phyloP scores from a whole-genome alignment of 2,888 invertebrate genomes.

The Lycaena phlaeas region DNA sequence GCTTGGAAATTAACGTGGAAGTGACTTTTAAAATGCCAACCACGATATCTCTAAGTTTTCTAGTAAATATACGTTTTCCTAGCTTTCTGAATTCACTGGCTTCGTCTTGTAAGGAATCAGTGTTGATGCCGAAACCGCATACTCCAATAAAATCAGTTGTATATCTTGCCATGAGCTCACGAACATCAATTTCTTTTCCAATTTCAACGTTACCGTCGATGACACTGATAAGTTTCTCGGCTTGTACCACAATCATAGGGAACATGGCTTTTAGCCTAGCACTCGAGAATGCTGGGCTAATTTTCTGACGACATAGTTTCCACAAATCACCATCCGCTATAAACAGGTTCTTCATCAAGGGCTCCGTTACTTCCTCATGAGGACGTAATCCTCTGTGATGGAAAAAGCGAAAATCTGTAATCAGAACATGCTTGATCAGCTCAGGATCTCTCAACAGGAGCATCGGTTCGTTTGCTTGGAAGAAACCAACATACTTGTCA shows the following conservation, averaged over 20 bases:
- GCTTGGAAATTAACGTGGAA: conserved; percentile 27
- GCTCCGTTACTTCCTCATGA: conserved; percentile 27
- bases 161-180: conserved; percentile 57
- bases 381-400: conserved; percentile 35
- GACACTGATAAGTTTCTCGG: not conserved
- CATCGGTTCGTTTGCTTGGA: conserved; percentile 34
- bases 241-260: conserved; percentile 24
- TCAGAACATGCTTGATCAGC: conserved; percentile 32
- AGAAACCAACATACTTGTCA: conserved; percentile 44
- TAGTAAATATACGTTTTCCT: conserved; percentile 48
- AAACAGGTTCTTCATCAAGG: conserved; percentile 35
- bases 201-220: not conserved
- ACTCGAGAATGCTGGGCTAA: conserved; percentile 37
- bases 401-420: conserved; percentile 36
- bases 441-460: conserved; percentile 38
- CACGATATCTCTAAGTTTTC: conserved; percentile 37
- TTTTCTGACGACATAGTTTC: conserved; percentile 39
- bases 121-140: conserved; percentile 56
- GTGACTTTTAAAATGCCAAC: conserved; percentile 32
- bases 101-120: conserved; percentile 45
- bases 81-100: conserved; percentile 51
- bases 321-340: conserved; percentile 41
- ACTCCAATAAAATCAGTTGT: conserved; percentile 60
- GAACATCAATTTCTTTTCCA: conserved; percentile 27
- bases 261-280: conserved; percentile 34